Evolutionary conservation across 2,797 vertebrate genomes (phyloP), one percentile per base, ranked within the genome.

Genomic region (Halcyon smyrnensis): DNA sequence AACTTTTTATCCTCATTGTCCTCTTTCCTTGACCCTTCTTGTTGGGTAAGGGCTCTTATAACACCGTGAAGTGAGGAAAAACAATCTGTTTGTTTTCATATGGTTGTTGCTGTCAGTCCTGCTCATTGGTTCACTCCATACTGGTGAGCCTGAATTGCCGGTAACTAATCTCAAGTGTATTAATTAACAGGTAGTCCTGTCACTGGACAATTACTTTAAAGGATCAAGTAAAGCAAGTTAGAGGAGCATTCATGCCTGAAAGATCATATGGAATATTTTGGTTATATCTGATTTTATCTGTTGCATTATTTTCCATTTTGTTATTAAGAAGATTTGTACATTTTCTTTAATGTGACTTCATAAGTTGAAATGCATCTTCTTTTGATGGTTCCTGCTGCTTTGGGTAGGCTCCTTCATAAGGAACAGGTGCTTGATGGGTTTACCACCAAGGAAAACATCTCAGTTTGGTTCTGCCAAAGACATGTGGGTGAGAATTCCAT

Each of bases 71-170:
- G 80, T 37, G 27, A 84, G 62, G 46, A 60, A 92, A 93, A 81
- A 51, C 39, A 75, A 16, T 36, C 69, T 2, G 0, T 92, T 92
- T 91, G 77, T 95, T 93, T 97, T 92, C 50, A 4, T 69, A 9
- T 36, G 67, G 83, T 89, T 95, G 94, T 73, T 97, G 91, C 91
- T 95, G 94, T 95, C 96, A 75, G 59, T 96, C 65, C 30, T 3
- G 3, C 60, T 80, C 13, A 6, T 39, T 53, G 16, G 57, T 41
- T 89, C 27, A 1, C 20, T 91, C 69, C 82, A 41, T 68, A 36
- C 86, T 74, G 76, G 30, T 63, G 63, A 84, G 50, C 74, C 75
- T 87, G 81, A 74, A 88, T 67, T 43, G 87, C 51, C 0, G 1
- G 60, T 93, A 96, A 84, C 51, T 89, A 80, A 92, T 92, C 87